Evolutionary conservation across 2,888 invertebrate genomes (phyloP), one percentile per base, ranked within the genome.

Genomic region (Mesoligia furuncula): DNA sequence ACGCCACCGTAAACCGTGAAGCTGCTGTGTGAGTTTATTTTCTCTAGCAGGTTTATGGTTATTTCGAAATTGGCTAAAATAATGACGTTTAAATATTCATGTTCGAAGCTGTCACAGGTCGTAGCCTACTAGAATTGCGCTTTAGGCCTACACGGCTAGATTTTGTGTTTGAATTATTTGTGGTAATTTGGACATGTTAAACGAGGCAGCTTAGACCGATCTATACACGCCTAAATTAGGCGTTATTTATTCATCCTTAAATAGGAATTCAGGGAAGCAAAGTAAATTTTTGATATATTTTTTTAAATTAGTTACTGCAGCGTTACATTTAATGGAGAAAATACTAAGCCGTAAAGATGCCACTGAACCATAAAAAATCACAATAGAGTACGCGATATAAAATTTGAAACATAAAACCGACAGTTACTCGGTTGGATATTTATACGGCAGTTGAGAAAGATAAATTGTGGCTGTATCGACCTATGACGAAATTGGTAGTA

Each of bases 371-470:
- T 90, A 90, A 92, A 89, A 90, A 90, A 90, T 89, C 82, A 92
- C 89, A 90, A 91, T 90, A 87, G 90, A 87, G 83, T 82, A 82
- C 70, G 80, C 85, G 85, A 87, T 89, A 91, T 90, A 90, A 92
- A 92, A 89, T 89, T 91, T 89, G 82, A 90, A 90, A 90, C 90
- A 90, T 91, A 90, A 93, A 91, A 87, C 87, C 77, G 85, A 83
- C 87, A 85, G 87, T 90, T 88, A 90, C 85, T 88, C 75, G 79
- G 81, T 74, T 74, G 68, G 75, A 88, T 88, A 87, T 87, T 85
- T 83, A 88, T 87, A 87, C 74, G 83, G 79, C 82, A 87, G 87
- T 87, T 86, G 88, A 90, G 85, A 85, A 87, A 91, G 88, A 93
- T 91, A 90, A 93, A 93, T 90, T 89, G 84, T 80, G 82, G 83